phyloP scores from a whole-genome alignment of 2,113 vertebrate species.

The Hippolais icterina region DNA sequence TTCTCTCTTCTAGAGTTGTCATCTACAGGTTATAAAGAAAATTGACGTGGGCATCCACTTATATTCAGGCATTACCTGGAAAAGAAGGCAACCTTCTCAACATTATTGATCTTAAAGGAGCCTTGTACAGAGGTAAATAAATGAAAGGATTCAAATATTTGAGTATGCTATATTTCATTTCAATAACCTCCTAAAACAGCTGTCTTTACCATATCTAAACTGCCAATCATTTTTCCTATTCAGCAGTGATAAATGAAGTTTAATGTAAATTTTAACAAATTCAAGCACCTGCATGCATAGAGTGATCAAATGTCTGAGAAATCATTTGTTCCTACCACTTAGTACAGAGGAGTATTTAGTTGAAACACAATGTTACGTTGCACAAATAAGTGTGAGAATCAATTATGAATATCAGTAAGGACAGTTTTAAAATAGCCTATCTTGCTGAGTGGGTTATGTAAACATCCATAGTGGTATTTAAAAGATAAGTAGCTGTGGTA shows the following conservation, averaged over 20 bases:
- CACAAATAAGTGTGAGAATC: not conserved
- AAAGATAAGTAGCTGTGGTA: not conserved
- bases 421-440: not conserved
- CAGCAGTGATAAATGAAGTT: not conserved
- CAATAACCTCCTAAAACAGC: not conserved
- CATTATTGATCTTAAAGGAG: not conserved
- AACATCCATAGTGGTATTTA: rapidly evolving
- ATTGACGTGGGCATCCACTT: not conserved
- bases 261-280: not conserved
- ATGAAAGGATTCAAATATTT: not conserved
- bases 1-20: not conserved
- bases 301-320: not conserved
- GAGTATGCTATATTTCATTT: not conserved
- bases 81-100: not conserved
- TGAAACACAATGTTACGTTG: not conserved
- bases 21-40: not conserved
- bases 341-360: not conserved
- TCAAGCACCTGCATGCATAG: not conserved
- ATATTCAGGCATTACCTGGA: not conserved
- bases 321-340: not conserved
- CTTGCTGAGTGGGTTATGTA: not conserved
- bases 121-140: not conserved
- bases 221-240: not conserved
- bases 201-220: not conserved
- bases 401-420: not conserved